Evolutionary conservation across 2,113 vertebrate genomes (phyloP).

Genomic region (Pituophis catenifer): DNA sequence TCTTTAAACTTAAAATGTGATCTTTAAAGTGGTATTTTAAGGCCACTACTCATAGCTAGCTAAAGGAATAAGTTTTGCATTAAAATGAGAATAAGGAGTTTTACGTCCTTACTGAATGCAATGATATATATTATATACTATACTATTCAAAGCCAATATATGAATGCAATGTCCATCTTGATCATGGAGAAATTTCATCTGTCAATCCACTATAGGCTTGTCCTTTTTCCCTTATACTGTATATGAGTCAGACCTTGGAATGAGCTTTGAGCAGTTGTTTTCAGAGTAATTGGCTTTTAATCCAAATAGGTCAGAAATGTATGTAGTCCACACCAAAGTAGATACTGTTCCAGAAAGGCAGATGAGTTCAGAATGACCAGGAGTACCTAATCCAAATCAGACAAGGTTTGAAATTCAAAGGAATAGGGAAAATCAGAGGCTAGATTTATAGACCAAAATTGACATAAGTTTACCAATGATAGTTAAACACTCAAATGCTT

Average conservation of each 20-base stretch:
- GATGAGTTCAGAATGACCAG: neutral
- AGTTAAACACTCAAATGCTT: neutral
- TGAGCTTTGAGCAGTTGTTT: neutral
- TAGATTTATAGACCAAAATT: neutral
- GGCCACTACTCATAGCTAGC: neutral
- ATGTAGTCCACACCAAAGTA: neutral
- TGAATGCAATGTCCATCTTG: neutral
- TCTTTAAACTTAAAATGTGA: neutral
- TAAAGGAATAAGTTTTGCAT: neutral
- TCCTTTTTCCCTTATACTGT: neutral
- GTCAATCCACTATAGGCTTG: neutral
- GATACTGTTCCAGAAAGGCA: neutral
- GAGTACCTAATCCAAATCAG: neutral
- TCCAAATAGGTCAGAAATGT: neutral
- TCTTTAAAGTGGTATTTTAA: neutral
- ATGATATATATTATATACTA: neutral
- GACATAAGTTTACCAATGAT: neutral
- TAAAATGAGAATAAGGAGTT: neutral
- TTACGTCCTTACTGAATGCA: neutral
- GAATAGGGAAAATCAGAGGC: neutral
- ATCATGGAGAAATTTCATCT: neutral
- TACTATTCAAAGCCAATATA: neutral
- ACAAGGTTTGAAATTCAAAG: neutral
- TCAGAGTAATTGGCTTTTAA: neutral
- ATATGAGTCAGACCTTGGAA: neutral